Base-by-base conservation (phyloP, 1,140 invertebrate genomes). In the Carposina sasakii region DNA sequence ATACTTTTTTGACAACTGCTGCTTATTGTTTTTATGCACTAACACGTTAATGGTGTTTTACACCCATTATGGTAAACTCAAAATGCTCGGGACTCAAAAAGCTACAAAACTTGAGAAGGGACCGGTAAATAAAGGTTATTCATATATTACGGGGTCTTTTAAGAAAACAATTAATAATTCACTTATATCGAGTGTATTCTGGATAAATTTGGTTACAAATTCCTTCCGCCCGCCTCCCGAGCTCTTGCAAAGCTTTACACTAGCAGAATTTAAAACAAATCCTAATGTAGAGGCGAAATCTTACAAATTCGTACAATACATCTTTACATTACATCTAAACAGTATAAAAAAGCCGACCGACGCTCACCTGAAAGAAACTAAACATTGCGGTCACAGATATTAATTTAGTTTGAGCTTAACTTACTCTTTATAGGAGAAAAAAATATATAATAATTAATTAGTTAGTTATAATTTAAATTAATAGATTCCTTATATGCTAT, bases 391-490 rank as follows among this genome's bases (percentile, higher is more conserved):
- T 17, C 15, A 19, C 15, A n/a, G 31, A 15, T 13, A 33, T 33
- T n/a, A 13, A 33, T 15, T 4, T 33, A 77, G 63, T 81, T 84
- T 84, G 76, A 81, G 78, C 75, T 84, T 78, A 82, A 70, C 69
- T 76, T 79, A 78, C 67, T 73, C 74, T 73, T 76, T 72, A 77
- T 71, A 77, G 70, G 71, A 69, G 62, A 63, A 76, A 74, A 76
- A 71, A 76, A 83, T 74, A 79, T 75, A 76, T 78, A 74, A 73
- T 76, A 76, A 81, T 77, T 78, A 82, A 72, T n/a, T n/a, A n/a
- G n/a, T n/a, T n/a, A n/a, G n/a, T n/a, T 83, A 79, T 79, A 81
- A 83, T 81, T 81, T 83, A 81, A 83, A 81, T 83, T 83, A 82
- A 76, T 71, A 65, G 59, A 67, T 73, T 60, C 71, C 72, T 72